These are phyloP conservation scores for Tetranychus cinnabarinus DNA, from an alignment of 1,140 invertebrate species.

Conservation along the genomic window DNA sequence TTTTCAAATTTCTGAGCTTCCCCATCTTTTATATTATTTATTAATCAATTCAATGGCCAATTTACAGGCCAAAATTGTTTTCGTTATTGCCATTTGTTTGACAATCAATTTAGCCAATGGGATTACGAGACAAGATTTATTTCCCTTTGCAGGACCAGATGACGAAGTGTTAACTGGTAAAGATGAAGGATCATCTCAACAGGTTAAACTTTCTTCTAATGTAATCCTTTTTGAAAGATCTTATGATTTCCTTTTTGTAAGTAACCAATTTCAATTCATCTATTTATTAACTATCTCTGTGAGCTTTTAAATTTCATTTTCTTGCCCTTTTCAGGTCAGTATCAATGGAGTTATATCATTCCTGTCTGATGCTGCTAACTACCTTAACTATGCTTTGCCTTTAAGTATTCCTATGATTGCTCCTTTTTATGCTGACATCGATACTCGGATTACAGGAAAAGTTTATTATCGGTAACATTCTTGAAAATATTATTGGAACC, in stretches of 20 bases:
- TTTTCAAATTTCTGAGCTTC: no score
- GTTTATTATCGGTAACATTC: conserved; percentile 43
- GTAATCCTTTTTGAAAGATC: conserved; percentile 41
- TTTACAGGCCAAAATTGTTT: no score
- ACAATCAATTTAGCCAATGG: no score
- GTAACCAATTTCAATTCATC: conserved; percentile 20
- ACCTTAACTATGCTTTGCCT: conserved; percentile 67
- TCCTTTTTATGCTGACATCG: conserved; percentile 70
- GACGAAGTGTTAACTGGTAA: not conserved
- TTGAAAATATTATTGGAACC: not conserved
- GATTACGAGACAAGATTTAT: not conserved
- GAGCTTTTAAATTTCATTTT: conserved; percentile 3
- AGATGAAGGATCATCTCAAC: conserved; percentile 23
- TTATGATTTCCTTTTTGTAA: conserved; percentile 47
- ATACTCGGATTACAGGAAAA: conserved; percentile 42
- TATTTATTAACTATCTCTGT: not conserved
- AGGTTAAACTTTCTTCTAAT: conserved; percentile 30
- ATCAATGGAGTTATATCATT: conserved; percentile 77
- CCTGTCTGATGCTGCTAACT: conserved; percentile 51
- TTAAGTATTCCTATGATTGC: conserved; percentile 69
- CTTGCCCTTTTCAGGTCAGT: conserved; percentile 44
- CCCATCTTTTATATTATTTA: no score
- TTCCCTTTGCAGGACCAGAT: not conserved
- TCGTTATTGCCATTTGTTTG: no score
- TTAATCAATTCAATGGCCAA: no score